Base-by-base conservation (phyloP, 2,797 vertebrate genomes). In the Mus caroli region DNA sequence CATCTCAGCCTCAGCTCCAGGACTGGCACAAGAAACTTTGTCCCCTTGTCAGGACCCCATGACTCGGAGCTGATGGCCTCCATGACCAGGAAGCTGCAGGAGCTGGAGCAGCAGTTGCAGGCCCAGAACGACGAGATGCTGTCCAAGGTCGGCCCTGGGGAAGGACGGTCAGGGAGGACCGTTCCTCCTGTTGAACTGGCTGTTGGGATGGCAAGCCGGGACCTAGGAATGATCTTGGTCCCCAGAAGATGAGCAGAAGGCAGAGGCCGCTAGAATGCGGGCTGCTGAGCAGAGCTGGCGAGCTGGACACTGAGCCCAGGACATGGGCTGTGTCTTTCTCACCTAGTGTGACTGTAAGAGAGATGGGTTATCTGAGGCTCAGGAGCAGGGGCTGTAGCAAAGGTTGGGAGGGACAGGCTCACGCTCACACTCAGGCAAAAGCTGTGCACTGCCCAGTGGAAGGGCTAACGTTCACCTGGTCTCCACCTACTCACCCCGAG, bases 101-200 rank as follows among this genome's bases (percentile, higher is more conserved):
- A 98, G 64, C 95, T 99, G 97, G 99, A 99, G 97, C 96, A 87
- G 62, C 99, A 96, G 80, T 92, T 99, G 97, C 98, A 94, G 94
- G 75, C 58, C 64, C 99, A 99, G 97, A 97, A 97, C 0, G 91
- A 97, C 0, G 99, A 99, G 97, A 98, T 99, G 0, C 94, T 98
- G 46, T 34, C 58, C 62, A 99, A 99, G 99, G 99, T 99, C 97
- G 80, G 96, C 20, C 46, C 79, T 17, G 80, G 15, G 60, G 0
- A 1, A 52, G 46, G 31, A 31, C 12, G 46, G 20, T 56, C 78
- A 22, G 34, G 93, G 90, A 79, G 24, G 31, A 52, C 54, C 34
- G 12, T 26, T 34, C 26, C 40, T 79, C 12, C 7, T 24, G 52
- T 1, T 67, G 26, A 80, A 58, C 52, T 9, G 22, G 54, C 79